Percentiles rank a stretch among this genome's conserved stretches.
Evolutionary conservation across 2,888 invertebrate species (phyloP).

Genomic region (Agapetus fuscipes): DNA sequence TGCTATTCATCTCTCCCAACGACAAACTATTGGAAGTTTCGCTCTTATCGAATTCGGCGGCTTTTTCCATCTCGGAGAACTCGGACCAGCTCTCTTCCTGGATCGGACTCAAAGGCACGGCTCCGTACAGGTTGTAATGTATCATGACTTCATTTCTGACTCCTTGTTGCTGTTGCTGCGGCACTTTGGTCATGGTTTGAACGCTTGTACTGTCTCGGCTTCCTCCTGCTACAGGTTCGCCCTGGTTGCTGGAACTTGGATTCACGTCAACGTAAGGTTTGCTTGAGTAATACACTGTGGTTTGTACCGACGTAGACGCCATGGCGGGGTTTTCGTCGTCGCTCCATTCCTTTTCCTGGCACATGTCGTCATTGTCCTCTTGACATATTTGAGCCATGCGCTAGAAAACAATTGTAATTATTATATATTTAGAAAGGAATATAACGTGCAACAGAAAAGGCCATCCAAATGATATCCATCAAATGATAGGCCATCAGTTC

Average conservation of each 20-base stretch:
- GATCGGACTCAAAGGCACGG: constrained; percentile 47
- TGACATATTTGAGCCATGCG: constrained; percentile 16
- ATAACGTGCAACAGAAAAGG: too few species aligned
- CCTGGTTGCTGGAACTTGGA: neutral
- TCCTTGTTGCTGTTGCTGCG: constrained; percentile 23
- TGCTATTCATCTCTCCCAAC: constrained; percentile 13
- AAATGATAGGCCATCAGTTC: too few species aligned
- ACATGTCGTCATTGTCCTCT: constrained; percentile 8
- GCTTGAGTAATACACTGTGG: too few species aligned
- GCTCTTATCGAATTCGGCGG: constrained; percentile 15
- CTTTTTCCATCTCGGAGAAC: constrained; percentile 18
- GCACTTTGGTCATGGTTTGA: constrained; percentile 23
- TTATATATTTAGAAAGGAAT: too few species aligned
- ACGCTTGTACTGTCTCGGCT: constrained; percentile 11
- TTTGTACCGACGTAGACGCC: neutral
- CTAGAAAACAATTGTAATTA: constrained; percentile 12
- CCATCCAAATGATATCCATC: too few species aligned
- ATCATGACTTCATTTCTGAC: constrained; percentile 28
- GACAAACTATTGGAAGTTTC: constrained; percentile 17
- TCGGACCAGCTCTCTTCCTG: constrained; percentile 43
- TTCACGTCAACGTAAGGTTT: neutral
- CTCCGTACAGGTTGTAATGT: constrained; percentile 47
- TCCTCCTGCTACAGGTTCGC: neutral
- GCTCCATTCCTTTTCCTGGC: constrained; percentile 3
- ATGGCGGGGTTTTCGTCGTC: constrained; percentile 16